Evolutionary conservation across 2,797 vertebrate genomes (phyloP).

Genomic region (Falco berigora): DNA sequence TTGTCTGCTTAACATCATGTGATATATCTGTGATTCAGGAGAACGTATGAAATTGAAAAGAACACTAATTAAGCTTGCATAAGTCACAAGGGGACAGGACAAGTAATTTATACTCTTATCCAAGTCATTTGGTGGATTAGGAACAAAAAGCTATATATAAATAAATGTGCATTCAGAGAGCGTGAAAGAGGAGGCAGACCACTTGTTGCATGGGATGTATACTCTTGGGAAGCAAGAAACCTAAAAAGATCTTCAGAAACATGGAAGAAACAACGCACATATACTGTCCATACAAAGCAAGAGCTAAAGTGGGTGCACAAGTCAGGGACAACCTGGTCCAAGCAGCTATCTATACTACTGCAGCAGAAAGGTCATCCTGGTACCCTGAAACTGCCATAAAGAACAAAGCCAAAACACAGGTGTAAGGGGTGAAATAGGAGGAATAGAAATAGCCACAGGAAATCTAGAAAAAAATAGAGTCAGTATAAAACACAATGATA

Average conservation of each 20-base stretch:
- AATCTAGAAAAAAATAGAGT: not conserved
- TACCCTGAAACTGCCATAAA: not conserved
- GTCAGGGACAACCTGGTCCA: not conserved
- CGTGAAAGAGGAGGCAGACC: not conserved
- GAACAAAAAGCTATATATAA: not conserved
- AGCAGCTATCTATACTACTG: no score
- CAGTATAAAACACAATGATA: not conserved
- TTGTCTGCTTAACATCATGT: not conserved
- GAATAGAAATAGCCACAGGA: not conserved
- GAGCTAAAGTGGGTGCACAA: not conserved
- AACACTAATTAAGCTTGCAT: not conserved
- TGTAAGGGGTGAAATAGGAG: not conserved
- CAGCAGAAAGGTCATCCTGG: not conserved
- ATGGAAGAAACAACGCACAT: not conserved
- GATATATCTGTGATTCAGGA: not conserved
- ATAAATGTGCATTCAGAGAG: not conserved
- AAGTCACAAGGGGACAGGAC: not conserved
- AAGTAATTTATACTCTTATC: not conserved
- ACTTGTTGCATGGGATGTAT: not conserved
- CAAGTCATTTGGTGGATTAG: not conserved
- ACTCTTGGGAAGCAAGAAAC: not conserved
- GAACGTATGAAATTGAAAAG: not conserved
- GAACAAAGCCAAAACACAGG: not conserved
- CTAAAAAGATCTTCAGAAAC: not conserved
- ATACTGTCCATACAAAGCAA: not conserved